Percentiles rank a stretch among this genome's conserved stretches.
Conservation (phyloP, 2,888 invertebrate species). For the Sericinus montela region DNA sequence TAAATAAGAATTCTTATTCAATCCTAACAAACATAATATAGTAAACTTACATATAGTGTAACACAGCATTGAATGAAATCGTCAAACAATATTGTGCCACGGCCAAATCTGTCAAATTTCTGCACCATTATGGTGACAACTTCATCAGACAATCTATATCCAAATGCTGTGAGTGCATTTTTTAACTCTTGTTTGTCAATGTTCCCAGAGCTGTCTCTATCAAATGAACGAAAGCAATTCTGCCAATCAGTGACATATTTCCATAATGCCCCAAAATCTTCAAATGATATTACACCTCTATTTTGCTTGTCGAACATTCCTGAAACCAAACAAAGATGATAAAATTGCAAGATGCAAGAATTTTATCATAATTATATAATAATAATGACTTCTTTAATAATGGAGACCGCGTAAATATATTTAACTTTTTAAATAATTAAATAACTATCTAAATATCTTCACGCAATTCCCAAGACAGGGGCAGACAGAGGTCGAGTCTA, state of each 20-base stretch:
- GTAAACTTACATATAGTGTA: conserved; percentile 90
- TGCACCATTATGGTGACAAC: conserved; percentile 89
- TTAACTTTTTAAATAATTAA: no score
- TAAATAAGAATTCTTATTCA: no score
- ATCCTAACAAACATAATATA: not conserved
- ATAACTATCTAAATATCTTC: no score
- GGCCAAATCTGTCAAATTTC: conserved; percentile 96
- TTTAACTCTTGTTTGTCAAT: conserved; percentile 95
- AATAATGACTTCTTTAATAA: no score
- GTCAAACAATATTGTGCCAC: conserved; percentile 95
- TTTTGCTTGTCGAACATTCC: conserved; percentile 96
- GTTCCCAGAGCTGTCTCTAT: conserved; percentile 94
- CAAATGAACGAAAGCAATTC: conserved; percentile 95
- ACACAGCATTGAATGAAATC: conserved; percentile 99
- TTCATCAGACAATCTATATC: conserved; percentile 90
- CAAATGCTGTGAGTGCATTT: conserved; percentile 93
- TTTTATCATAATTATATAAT: no score
- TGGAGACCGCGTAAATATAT: no score
- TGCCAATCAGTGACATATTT: conserved; percentile 99
- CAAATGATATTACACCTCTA: conserved; percentile 93
- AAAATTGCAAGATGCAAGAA: no score
- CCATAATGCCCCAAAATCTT: conserved; percentile 98
- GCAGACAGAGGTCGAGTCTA: no score
- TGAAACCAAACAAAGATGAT: conserved; percentile 47
- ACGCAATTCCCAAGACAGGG: no score